Evolutionary conservation across 1,140 invertebrate species (phyloP), one percentile per base, ranked within the genome.

Genomic region (Drosophila suzukii): DNA sequence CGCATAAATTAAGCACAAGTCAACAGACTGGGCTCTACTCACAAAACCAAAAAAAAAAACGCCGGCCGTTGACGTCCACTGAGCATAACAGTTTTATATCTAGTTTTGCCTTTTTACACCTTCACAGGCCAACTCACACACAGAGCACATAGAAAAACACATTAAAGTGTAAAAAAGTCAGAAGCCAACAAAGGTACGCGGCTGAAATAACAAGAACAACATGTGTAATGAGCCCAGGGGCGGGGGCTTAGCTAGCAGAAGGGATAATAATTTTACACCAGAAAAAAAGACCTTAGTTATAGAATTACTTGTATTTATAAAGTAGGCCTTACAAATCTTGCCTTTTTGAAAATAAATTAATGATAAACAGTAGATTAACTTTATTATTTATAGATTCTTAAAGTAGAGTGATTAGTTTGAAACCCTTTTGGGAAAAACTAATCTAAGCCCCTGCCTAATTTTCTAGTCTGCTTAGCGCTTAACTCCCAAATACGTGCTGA

Each of bases 61-160:
- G 58, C 78, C 75, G 78, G 55, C 50, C 73, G 68, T 89, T 80
- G 76, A 75, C 67, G 83, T 84, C 81, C 80, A 84, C 85, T 71
- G 77, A 89, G 80, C 84, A 89, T 89, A 89, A 89, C 84, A 78
- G 85, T 89, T 89, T 89, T 89, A 82, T 78, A 81, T 67, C 67
- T 80, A 75, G 73, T 81, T 63, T 77, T 84, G 67, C 68, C 76
- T 89, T 88, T 85, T 88, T 88, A 80, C 84, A 88, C 84, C 84
- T 84, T 88, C 77, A 83, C 78, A 86, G 78, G 57, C 39, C 63
- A 53, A 78, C 61, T 70, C 58, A 81, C 81, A 85, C 44, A 66
- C 6, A 24, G 41, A 46, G 49, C 15, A 58, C 74, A 67, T 57
- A 47, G 75, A 58, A 58, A 78, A 79, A 70, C 57, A 83, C 76